Base-by-base conservation (phyloP, 2,888 invertebrate genomes). In the Papilio demoleus region DNA sequence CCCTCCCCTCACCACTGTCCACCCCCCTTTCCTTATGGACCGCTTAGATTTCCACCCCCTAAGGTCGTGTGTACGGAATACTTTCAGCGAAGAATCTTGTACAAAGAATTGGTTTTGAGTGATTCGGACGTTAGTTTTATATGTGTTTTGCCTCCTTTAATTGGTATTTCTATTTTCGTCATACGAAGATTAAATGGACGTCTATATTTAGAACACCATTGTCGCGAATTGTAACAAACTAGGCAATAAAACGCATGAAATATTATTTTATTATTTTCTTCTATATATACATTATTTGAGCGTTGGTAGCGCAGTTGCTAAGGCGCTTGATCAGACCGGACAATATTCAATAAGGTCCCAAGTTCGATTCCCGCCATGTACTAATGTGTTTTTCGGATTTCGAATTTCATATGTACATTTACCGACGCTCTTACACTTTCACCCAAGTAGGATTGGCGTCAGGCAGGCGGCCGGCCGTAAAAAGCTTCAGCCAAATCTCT, bases 31-130 rank as follows among this genome's bases (percentile, higher is more conserved):
- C 88, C 91, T 91, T 90, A 90, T 90, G 92, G 90, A 88, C 88
- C 88, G 92, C 92, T 91, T 91, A 91, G 92, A 92, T 92, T 92
- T 92, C 87, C 88, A 82, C 90, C 90, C 88, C 83, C 84, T 70
- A 81, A 84, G 83, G 84, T 85, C 87, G 86, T 92, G 91, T 88
- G 90, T 85, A 88, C 83, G 84, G 92, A 92, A 92, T 91, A 90
- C 88, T 88, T 84, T 84, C 87, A 88, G 86, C 83, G 87, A 86
- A 85, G 92, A 92, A 91, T 91, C 92, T 91, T 90, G 88, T 89
- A 87, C 84, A 81, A 84, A 82, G 90, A 89, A 90, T 90, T 88
- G 88, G 87, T 88, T 88, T 88, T 85, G 85, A 87, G 85, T 87
- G 91, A 89, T 90, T 89, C 88, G 87, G 84, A 84, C 77, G 79